phyloP scores from a whole-genome alignment of 2,113 vertebrate species.

The Aspiorhynchus laticeps region DNA sequence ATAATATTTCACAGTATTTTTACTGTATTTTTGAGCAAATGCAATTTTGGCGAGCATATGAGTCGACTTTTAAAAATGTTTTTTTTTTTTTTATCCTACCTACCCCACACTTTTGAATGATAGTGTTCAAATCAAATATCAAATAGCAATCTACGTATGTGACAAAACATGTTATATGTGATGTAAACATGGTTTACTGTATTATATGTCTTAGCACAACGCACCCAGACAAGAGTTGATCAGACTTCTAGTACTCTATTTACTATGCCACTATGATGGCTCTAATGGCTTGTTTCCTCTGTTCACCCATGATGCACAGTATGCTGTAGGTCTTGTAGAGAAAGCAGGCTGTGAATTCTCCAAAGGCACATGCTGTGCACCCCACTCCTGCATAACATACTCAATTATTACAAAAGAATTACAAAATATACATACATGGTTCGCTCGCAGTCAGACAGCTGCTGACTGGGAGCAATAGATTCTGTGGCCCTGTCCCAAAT shows the following conservation, averaged over 20 bases:
- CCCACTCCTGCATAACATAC: not conserved
- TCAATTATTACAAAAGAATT: too few species aligned
- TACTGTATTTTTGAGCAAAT: not conserved
- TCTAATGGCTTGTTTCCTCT: conserved; percentile 15
- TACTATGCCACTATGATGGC: not conserved
- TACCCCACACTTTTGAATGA: not conserved
- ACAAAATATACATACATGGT: conserved; percentile 13
- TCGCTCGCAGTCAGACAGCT: not conserved
- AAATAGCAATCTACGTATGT: too few species aligned
- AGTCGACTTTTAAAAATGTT: not conserved
- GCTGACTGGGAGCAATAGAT: not conserved
- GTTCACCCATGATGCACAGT: conserved; percentile 6
- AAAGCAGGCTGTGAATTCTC: conserved; percentile 1
- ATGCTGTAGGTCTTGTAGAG: conserved; percentile 8
- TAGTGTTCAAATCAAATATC: too few species aligned
- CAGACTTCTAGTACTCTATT: not conserved
- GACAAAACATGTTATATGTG: not conserved
- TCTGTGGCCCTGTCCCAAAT: not conserved
- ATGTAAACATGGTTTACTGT: not conserved
- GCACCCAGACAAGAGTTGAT: not conserved
- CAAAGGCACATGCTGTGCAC: conserved; percentile 1
- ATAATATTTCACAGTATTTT: not conserved
- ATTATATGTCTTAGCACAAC: not conserved
- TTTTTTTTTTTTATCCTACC: too few species aligned
- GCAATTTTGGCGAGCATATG: not conserved